phyloP scores from a whole-genome alignment of 2,797 vertebrate genomes.

The Discoglossus pictus region DNA sequence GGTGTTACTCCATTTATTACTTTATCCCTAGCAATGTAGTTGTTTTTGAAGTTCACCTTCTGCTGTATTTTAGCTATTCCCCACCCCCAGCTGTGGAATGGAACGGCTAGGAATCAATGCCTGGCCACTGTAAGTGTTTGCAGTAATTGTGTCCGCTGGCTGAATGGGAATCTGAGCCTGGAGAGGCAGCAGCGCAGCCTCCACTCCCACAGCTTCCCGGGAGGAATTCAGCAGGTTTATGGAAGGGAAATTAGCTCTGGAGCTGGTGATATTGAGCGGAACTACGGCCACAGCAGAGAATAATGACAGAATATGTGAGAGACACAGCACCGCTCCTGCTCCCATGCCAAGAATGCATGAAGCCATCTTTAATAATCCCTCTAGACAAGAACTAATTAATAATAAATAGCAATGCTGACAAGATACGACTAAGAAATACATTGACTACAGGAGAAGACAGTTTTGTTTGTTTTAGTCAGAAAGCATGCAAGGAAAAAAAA shows the following conservation, averaged over 20 bases:
- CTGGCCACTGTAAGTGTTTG: conserved; percentile 49
- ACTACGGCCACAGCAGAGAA: conserved; percentile 50
- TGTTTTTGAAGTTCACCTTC: too few relatives aligned
- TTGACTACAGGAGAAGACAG: too few relatives aligned
- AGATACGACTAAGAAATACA: too few relatives aligned
- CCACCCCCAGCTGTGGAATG: too few relatives aligned
- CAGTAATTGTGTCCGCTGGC: conserved; percentile 51
- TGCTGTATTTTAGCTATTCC: too few relatives aligned
- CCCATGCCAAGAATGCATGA: conserved; percentile 25
- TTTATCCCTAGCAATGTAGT: too few relatives aligned
- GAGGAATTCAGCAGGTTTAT: conserved; percentile 52
- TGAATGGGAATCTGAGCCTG: conserved; percentile 50
- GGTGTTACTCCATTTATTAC: too few relatives aligned
- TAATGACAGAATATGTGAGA: conserved; percentile 46
- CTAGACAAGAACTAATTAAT: too few relatives aligned
- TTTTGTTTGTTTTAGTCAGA: too few relatives aligned
- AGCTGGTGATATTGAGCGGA: conserved; percentile 52
- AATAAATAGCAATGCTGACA: too few relatives aligned
- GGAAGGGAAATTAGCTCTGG: conserved; percentile 51
- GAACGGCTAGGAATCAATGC: conserved; percentile 50
- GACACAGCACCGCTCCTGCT: conserved; percentile 35
- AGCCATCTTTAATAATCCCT: conserved; percentile 42
- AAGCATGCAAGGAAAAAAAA: too few relatives aligned
- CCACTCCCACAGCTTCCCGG: conserved; percentile 45
- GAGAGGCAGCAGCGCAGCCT: conserved; percentile 46